Conservation (phyloP, 2,113 vertebrate species). For the Poecile atricapillus region DNA sequence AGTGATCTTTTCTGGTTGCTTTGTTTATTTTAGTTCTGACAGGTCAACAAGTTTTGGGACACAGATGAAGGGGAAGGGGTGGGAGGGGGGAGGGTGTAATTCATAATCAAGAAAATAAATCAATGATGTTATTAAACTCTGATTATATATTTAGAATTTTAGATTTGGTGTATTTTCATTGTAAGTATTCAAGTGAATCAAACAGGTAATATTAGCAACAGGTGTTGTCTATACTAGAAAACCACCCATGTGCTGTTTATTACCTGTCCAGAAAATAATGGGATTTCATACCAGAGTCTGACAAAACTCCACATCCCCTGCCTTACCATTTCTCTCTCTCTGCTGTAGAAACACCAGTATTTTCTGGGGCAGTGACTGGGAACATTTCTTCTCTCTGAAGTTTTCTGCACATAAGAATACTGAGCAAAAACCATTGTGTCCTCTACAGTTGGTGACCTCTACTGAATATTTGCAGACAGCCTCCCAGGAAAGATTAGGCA, state of each 20-base stretch:
- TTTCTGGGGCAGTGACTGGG: slow-evolving; percentile 21
- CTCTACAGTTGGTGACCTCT: slow-evolving; percentile 24
- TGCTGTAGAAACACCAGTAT: not conserved
- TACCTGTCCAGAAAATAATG: slow-evolving; percentile 52
- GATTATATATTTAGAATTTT: slow-evolving; percentile 69
- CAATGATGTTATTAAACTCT: slow-evolving; percentile 59
- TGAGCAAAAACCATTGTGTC: not conserved
- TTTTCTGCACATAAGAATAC: slow-evolving; percentile 20
- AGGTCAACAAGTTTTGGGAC: slow-evolving; percentile 46
- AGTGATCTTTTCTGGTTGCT: slow-evolving; percentile 62
- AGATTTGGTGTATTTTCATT: slow-evolving; percentile 67
- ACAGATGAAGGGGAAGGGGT: slow-evolving; percentile 7
- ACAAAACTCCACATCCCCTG: slow-evolving; percentile 2
- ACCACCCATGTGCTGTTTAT: slow-evolving; percentile 27
- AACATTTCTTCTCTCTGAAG: not conserved
- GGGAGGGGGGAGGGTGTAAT: slow-evolving; percentile 45
- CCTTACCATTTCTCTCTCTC: slow-evolving; percentile 30
- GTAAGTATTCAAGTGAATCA: slow-evolving; percentile 52
- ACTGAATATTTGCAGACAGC: slow-evolving; percentile 16
- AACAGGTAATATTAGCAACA: slow-evolving; percentile 57
- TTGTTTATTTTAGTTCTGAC: slow-evolving; percentile 62
- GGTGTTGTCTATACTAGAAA: slow-evolving; percentile 49
- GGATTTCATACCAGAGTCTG: slow-evolving; percentile 19
- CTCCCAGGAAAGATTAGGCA: slow-evolving; percentile 13
- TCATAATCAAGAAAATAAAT: slow-evolving; percentile 58